Evolutionary conservation across 2,888 invertebrate genomes (phyloP), one percentile per base, ranked within the genome.

Genomic region (Oscheius sp.): DNA sequence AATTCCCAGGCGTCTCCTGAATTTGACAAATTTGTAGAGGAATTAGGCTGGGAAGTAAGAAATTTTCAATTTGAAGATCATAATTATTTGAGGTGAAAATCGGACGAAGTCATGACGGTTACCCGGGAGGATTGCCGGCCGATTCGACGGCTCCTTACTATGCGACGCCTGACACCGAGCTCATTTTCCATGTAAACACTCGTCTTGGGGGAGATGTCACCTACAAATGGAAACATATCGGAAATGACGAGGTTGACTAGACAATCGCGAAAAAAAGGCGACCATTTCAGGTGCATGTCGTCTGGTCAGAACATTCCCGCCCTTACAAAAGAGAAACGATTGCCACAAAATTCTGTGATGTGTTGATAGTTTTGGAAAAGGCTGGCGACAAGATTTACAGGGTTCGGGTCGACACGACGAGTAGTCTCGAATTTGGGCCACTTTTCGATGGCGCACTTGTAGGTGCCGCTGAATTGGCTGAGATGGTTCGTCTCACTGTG

Each of bases 281-380:
- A 66, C 1, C 18, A 18, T 43, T 35, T 74, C 97, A 98, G 90
- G 95, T 99, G 74, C 98, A 98, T 89, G 95, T 99, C 79, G 96
- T 99, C 41, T 99, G 99, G 99, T 96, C 96, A 66, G 99, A 99
- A 89, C 96, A 99, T 90, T 92, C 92, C 90, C 92, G 96, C 77
- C 95, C 96, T 88, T 99, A 99, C 91, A 92, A 96, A 74, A 92
- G 97, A 72, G 96, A 96, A 88, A 96, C 97, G 85, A 93, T 99
- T 88, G 96, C 98, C 70, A 99, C 99, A 13, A 97, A 99, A 91
- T 99, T 99, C 92, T 98, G 97, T 89, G 99, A 99, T 91, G 95
- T 99, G 78, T 92, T 99, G 76, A 95, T 99, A 88, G 94, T 93
- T 58, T 94, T 99, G 86, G 98, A 99, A 91, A 97, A 74, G 59